Base-by-base conservation (phyloP, 1,140 invertebrate genomes). In the Drosophila pruinosa region DNA sequence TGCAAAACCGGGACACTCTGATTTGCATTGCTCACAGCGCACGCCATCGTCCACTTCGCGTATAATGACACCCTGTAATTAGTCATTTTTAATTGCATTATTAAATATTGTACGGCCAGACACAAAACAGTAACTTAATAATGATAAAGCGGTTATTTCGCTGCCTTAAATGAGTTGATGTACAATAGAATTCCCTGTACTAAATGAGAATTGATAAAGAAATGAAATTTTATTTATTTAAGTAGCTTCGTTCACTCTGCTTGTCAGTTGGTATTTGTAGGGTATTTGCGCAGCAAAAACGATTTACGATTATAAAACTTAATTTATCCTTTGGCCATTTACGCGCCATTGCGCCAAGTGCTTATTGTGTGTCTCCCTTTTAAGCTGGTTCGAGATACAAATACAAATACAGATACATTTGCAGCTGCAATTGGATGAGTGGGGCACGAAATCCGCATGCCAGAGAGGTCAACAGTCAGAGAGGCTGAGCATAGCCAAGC, bases 31-130 rank as follows among this genome's bases (percentile, higher is more conserved):
- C 71, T 96, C 93, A 88, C 96, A 97, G 14, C 96, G 95, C 68
- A 96, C 95, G 7, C 96, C 96, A 81, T 96, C 95, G 72, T 96
- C 96, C 17, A 97, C 94, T 90, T 97, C 96, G 54, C 95, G 95
- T 69, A 97, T 95, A 68, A 95, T 91, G 24, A 96, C 94, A 59
- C 95, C 96, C 96, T 97, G 48, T 8, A 61, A 72, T 56, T 24
- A 65, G 26, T 19, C 36, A 34, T 31, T 64, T 63, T 39, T 26
- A 58, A 34, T 57, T 65, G 7, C 4, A 21, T 24, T 52, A 63
- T 56, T 39, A 56, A 41, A 17, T 28, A 53, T 38, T 39, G 7
- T 36, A 38, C 14, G 12, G 4, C 1, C 4, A 36, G 47, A 47
- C 50, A 14, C 21, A 21, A 2, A 3, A 26, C 12, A 22, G 24